Conservation (phyloP, 2,888 invertebrate genomes). For the Chymomyza amoena region DNA sequence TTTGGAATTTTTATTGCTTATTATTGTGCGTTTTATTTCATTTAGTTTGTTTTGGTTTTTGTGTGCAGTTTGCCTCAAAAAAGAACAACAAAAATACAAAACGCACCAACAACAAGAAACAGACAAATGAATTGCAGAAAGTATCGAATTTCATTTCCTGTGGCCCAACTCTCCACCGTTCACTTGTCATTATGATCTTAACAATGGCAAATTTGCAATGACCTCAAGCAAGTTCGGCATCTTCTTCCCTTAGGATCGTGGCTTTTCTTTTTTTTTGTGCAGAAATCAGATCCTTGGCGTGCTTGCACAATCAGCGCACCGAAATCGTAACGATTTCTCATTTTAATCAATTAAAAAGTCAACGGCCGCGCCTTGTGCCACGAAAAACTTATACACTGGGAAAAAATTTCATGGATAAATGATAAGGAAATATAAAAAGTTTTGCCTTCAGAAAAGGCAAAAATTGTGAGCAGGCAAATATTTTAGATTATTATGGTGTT, state of each 20-base stretch:
- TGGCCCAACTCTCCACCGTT: constrained; percentile 44
- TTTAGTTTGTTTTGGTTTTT: constrained; percentile 19
- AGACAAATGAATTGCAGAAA: constrained; percentile 40
- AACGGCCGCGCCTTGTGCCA: constrained; percentile 60
- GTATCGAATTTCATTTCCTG: constrained; percentile 77
- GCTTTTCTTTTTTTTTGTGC: constrained; percentile 29
- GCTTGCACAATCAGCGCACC: constrained; percentile 70
- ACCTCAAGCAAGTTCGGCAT: constrained; percentile 19
- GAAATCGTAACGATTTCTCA: constrained; percentile 77
- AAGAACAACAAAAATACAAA: background rate
- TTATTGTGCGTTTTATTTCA: constrained; percentile 49
- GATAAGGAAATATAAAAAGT: too few relatives aligned
- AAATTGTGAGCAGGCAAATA: too few relatives aligned
- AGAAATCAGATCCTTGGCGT: constrained; percentile 74
- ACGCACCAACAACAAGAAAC: constrained; percentile 41
- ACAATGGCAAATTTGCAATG: constrained; percentile 70
- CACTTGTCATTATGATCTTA: constrained; percentile 67
- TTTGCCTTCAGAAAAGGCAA: too few relatives aligned
- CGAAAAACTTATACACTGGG: background rate
- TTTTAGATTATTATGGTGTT: too few relatives aligned
- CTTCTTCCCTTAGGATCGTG: constrained; percentile 1
- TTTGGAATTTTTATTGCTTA: constrained; percentile 68
- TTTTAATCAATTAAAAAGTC: constrained; percentile 78
- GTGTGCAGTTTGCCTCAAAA: constrained; percentile 15
- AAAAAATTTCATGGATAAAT: background rate